A percentile compares a stretch with the other conserved stretches of the same genome.
Evolutionary conservation across 2,888 invertebrate species (phyloP).

Genomic region (Eudiplozoon nipponicum): DNA sequence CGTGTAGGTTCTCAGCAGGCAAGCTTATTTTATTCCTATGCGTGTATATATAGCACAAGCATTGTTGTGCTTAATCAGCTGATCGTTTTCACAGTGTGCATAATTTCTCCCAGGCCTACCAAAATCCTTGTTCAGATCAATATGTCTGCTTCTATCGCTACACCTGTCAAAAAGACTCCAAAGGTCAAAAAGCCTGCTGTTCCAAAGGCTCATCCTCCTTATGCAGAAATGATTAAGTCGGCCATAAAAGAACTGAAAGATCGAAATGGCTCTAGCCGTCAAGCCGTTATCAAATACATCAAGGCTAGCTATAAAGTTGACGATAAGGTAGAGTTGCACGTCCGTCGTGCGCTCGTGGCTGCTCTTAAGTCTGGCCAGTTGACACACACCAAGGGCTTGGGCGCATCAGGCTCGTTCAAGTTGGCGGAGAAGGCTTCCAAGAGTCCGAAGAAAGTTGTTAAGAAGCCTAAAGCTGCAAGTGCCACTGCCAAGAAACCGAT

Average conservation of each 20-base stretch:
- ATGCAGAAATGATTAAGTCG: conserved; percentile 21
- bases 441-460: too few species aligned
- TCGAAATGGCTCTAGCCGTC: conserved; percentile 21
- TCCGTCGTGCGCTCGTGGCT: conserved; percentile 20
- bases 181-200: conserved; percentile 17
- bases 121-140: too few species aligned
- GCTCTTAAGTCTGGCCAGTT: conserved; percentile 19
- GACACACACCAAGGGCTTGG: conserved; percentile 18
- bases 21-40: too few species aligned
- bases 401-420: conserved; percentile 11
- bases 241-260: conserved; percentile 22
- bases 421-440: conserved; percentile 12
- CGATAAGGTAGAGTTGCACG: conserved; percentile 20
- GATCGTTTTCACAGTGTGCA: too few species aligned
- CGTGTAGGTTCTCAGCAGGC: too few species aligned
- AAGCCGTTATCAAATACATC: conserved; percentile 24
- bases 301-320: conserved; percentile 21
- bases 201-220: conserved; percentile 18
- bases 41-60: too few species aligned
- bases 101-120: too few species aligned
- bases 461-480: too few species aligned
- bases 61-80: too few species aligned
- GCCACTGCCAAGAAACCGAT: conserved; percentile 2
- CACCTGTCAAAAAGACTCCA: too few species aligned
- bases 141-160: too few species aligned